Conservation (phyloP, 1,140 invertebrate species). For the Stegodyphus dumicola region DNA sequence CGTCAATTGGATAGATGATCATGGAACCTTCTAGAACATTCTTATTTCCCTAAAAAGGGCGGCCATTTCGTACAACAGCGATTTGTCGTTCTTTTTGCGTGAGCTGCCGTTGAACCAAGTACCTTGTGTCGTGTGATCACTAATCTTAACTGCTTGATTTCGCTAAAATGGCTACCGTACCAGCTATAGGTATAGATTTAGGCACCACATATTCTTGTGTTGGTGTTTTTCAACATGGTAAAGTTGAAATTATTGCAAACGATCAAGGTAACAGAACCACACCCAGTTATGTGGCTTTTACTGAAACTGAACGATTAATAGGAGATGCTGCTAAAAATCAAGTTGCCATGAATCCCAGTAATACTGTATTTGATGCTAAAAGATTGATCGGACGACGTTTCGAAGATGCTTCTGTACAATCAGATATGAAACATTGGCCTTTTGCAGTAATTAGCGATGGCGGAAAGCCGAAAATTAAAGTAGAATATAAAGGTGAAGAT, state of each 20-base stretch:
- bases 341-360: constrained; percentile 85
- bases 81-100: constrained; percentile 3
- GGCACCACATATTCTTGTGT: constrained; percentile 66
- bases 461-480: constrained; percentile 69
- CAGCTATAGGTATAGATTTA: constrained; percentile 66
- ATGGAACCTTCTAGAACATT: constrained; percentile 57
- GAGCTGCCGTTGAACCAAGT: not conserved
- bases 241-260: constrained; percentile 74
- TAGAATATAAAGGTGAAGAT: constrained; percentile 84
- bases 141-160: not conserved
- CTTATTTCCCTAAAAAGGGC: constrained; percentile 48
- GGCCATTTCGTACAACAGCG: not conserved
- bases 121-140: not conserved
- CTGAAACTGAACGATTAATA: constrained; percentile 85
- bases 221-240: constrained; percentile 68
- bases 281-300: constrained; percentile 73
- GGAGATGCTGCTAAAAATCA: constrained; percentile 82
- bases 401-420: constrained; percentile 78
- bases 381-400: constrained; percentile 80
- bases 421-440: constrained; percentile 75
- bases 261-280: constrained; percentile 74
- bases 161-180: constrained; percentile 61
- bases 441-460: constrained; percentile 69
- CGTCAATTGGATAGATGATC: constrained; percentile 18
- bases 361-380: constrained; percentile 87